Base-by-base conservation (phyloP, 2,888 invertebrate species). In the Scaptomyza tumidula region DNA sequence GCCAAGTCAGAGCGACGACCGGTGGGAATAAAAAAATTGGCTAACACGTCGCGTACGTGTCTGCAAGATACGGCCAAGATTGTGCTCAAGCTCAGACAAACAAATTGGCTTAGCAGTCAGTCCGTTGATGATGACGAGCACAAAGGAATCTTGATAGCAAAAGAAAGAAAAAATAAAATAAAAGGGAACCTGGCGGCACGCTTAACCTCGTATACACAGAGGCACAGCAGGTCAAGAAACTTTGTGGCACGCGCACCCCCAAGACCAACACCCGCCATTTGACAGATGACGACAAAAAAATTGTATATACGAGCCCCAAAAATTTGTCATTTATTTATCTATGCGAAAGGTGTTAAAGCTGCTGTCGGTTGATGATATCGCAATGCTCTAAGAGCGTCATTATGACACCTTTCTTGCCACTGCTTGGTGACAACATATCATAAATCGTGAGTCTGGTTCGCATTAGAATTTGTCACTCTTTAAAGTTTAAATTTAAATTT, bases 361-460 rank as follows among this genome's bases (percentile, higher is more conserved):
- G 72, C 37, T 54, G 72, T n/a, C 54, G 48, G 35, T 39, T 55
- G 76, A 82, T 82, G 54, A 52, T 77, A 85, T 87, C 86, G 48
- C 52, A 52, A 37, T 55, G 52, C 50, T 59, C 56, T 64, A 62
- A 68, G 59, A 60, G 62, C 44, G 57, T 63, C 85, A 81, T 78
- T 78, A 78, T 64, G 75, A 66, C 85, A 81, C 75, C 68, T 75
- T 55, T 27, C 16, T 43, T 13, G 31, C 71, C 67, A 49, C 41
- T 53, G 61, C 19, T 19, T 19, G 19, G 19, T 19, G 19, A 19
- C 19, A 19, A 19, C 19, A 19, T 19, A 2, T 59, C 62, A 67
- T 63, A 60, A 65, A 50, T 62, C 56, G 16, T 16, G 37, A 16
- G 50, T 19, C 46, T 41, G 50, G 1, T 31, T 3, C 11, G 31